phyloP scores from a whole-genome alignment of 2,888 invertebrate species.

The Drosophila hamatofila region DNA sequence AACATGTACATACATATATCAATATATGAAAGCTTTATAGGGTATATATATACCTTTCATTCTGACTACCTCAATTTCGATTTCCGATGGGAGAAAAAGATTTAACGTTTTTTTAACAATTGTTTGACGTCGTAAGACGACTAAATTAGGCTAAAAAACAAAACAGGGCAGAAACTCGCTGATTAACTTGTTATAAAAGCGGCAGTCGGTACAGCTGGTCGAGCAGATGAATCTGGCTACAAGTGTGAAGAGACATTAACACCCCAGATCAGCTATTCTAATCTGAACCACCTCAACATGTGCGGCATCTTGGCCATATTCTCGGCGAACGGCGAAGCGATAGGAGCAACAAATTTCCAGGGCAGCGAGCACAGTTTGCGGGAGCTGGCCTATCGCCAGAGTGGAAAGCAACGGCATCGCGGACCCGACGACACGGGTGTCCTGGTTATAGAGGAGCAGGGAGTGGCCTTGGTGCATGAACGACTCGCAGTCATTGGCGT shows the following conservation, averaged over 20 bases:
- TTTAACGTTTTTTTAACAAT: slow-evolving; percentile 8
- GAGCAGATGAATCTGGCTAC: slow-evolving; percentile 20
- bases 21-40: too few species aligned
- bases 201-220: background rate
- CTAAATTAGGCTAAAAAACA: slow-evolving; percentile 27
- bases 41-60: background rate
- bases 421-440: slow-evolving; percentile 83
- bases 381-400: slow-evolving; percentile 82
- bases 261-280: too few species aligned
- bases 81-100: background rate
- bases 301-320: slow-evolving; percentile 84
- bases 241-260: slow-evolving; percentile 3
- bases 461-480: slow-evolving; percentile 82
- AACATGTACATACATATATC: too few species aligned
- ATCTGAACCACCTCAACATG: slow-evolving; percentile 54
- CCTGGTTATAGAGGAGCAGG: slow-evolving; percentile 66
- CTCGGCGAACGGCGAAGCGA: slow-evolving; percentile 65
- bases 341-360: slow-evolving; percentile 47
- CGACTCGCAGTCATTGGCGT: slow-evolving; percentile 82
- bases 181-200: slow-evolving; percentile 42
- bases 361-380: slow-evolving; percentile 67
- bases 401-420: slow-evolving; percentile 82
- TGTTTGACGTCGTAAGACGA: slow-evolving; percentile 16
- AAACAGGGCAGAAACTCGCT: slow-evolving; percentile 26
- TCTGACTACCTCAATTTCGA: background rate